Base-by-base conservation (phyloP, 1,140 invertebrate genomes). In the Amyelois transitella region DNA sequence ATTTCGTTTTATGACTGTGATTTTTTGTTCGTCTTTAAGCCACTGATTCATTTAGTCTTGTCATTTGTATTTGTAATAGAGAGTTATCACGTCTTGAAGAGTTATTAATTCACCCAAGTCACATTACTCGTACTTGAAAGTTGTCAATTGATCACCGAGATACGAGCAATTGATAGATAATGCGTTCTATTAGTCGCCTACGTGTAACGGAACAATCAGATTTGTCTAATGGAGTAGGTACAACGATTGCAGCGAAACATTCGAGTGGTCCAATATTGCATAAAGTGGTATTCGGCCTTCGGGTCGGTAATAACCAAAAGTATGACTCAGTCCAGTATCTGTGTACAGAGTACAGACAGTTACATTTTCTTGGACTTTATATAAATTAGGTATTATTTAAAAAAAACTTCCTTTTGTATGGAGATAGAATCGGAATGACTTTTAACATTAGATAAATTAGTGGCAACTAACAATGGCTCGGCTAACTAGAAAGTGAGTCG, bases 401-500 rank as follows among this genome's bases (percentile, higher is more conserved):
- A 38, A 38, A n/a, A 38, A n/a, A n/a, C 32, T 38, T 38, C 32
- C 32, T 56, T 52, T 38, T 53, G 21, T 21, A 56, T 56, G 24
- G 18, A 54, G 19, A 59, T 60, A 60, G 43, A 14, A 38, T 38
- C 32, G 32, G n/a, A 66, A 64, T 72, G 61, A 67, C 62, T 69
- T 62, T 62, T 72, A 38, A 64, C 66, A 64, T 72, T 67, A 67
- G 66, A 72, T 69, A 69, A 62, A 70, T 73, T 67, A 77, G 64
- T 68, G 55, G 62, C 62, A 52, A 52, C 64, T 67, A 78, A 82
- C 77, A 82, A 81, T 77, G 64, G 74, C 53, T 62, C 51, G 51
- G 64, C 64, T 71, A 70, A 77, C 67, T 80, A 78, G 80, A 81
- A 83, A 81, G 75, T 83, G 66, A 80, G 70, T 66, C 69, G 72